These are phyloP conservation scores for Torymus auratus DNA, from an alignment of 2,888 invertebrate species.

Conservation along the genomic window DNA sequence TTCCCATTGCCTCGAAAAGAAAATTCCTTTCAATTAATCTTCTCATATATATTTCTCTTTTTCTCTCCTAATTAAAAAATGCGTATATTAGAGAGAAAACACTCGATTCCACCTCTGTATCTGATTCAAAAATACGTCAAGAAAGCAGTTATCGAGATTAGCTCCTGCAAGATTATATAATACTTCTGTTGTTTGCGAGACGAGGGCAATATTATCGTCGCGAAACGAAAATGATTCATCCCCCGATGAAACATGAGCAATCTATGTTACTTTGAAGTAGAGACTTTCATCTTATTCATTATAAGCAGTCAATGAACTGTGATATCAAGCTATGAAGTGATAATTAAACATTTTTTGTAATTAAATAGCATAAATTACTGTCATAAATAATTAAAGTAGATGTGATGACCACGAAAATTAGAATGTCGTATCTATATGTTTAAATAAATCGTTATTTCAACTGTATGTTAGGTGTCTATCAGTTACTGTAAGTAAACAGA, in stretches of 20 bases:
- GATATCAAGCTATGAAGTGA: no score
- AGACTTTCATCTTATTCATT: not conserved
- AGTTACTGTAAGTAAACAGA: no score
- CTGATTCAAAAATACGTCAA: conserved; percentile 18
- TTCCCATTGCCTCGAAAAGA: conserved; percentile 22
- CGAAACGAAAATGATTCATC: conserved; percentile 16
- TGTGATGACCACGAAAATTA: no score
- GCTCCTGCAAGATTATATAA: not conserved
- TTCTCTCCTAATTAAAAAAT: conserved; percentile 20
- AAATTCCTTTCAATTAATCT: conserved; percentile 26
- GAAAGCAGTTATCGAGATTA: conserved; percentile 8
- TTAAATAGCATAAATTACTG: no score
- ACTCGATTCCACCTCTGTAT: conserved; percentile 6
- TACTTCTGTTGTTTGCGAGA: conserved; percentile 10
- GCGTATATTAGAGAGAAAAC: conserved; percentile 25
- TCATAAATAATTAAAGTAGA: no score
- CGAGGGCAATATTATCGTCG: conserved; percentile 13
- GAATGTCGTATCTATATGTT: no score
- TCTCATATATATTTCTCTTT: conserved; percentile 29
- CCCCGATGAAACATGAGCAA: conserved; percentile 27
- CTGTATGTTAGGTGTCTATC: no score
- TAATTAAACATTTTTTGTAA: no score
- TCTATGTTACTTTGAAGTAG: conserved; percentile 26
- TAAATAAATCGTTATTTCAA: no score
- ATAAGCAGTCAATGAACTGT: no score